Evolutionary conservation across 2,888 invertebrate genomes (phyloP), one percentile per base, ranked within the genome.

Genomic region (Micoletzkya japonica): DNA sequence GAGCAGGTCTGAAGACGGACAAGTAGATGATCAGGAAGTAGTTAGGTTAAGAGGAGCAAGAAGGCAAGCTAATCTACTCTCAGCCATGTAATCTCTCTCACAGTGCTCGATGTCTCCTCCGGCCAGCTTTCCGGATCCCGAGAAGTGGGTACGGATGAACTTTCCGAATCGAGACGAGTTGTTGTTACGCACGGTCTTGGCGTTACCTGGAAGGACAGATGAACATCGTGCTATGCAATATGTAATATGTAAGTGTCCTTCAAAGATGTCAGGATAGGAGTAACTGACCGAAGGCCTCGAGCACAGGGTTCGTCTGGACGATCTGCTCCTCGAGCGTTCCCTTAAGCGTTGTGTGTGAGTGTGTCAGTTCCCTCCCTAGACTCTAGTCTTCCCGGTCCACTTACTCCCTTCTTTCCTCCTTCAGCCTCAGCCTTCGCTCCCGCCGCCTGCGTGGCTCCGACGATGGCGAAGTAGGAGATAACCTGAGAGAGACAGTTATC

Each of bases 101-200:
- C 96, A 99, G 86, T 96, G 95, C 89, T 99, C 98, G 89, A 99
- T 98, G 90, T 99, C 98, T 90, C 97, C 96, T 91, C 98, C 98
- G 88, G 98, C 97, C 90, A 98, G 90, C 91, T 98, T 98, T 89
- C 97, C 98, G 89, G 92, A 91, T 82, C 94, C 93, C 81, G 96
- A 96, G 90, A 98, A 98, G 89, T 98, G 98, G 88, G 98, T 98
- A 91, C 98, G 94, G 91, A 98, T 98, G 92, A 98, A 98, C 92
- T 98, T 98, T 92, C 95, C 97, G 93, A 98, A 98, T 91, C 97
- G 95, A 82, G 97, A 98, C 78, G 97, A 97, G 93, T 98, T 98
- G 90, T 98, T 97, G 90, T 98, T 98, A 92, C 97, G 94, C 89
- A 95, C 94, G 87, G 95, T 96, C 92, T 96, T 96, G 87, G 95